A percentile compares a stretch with the other conserved stretches of the same genome.
These are phyloP conservation scores for Spialia ferax DNA, from an alignment of 2,888 invertebrate species.

Conservation along the genomic window DNA sequence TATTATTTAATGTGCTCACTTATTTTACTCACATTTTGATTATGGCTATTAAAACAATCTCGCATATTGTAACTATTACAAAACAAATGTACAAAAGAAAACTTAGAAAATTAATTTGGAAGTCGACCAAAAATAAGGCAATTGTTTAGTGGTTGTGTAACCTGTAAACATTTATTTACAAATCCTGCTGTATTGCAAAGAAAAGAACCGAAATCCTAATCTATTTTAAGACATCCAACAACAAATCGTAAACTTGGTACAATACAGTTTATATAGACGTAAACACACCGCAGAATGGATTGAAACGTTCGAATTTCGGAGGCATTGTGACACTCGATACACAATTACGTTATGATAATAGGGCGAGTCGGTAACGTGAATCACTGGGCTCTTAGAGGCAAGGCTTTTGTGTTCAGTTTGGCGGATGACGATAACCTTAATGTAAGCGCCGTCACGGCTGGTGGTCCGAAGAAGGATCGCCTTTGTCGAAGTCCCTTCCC, in stretches of 20 bases:
- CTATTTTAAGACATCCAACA: neutral
- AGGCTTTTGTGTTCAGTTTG: conserved; percentile 83
- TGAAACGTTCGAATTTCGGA: conserved; percentile 13
- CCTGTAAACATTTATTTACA: no score
- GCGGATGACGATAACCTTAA: conserved; percentile 85
- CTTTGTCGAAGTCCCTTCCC: conserved; percentile 83
- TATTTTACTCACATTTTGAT: no score
- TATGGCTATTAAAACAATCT: neutral
- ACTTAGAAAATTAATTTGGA: no score
- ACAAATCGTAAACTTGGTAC: neutral
- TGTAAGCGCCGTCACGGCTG: conserved; percentile 85
- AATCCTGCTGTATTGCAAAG: no score
- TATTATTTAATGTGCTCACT: no score
- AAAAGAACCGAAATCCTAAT: neutral
- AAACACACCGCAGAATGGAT: conserved; percentile 12
- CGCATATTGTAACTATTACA: neutral
- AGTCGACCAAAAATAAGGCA: neutral
- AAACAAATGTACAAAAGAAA: neutral
- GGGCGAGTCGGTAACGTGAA: conserved; percentile 73
- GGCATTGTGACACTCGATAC: conserved; percentile 48
- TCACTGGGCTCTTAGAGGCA: conserved; percentile 74
- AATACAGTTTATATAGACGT: conserved; percentile 1
- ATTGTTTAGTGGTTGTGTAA: neutral
- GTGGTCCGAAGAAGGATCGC: conserved; percentile 83
- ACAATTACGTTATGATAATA: conserved; percentile 73